Percentiles rank a stretch among this genome's conserved stretches.
Conservation (phyloP, 2,888 invertebrate genomes). For the Carpatolechia fugitivella region DNA sequence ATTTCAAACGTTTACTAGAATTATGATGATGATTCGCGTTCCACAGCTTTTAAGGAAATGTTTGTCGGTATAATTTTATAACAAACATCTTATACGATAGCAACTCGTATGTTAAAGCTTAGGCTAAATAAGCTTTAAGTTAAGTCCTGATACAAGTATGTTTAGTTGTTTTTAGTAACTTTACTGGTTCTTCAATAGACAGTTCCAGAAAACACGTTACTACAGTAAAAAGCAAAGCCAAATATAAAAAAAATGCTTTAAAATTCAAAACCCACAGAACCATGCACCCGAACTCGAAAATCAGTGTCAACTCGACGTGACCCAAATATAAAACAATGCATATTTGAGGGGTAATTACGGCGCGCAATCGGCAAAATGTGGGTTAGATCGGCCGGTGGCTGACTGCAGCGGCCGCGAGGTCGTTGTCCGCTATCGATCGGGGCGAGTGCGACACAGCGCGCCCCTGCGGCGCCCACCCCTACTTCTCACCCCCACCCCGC, state of each 20-base stretch:
- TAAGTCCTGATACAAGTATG: no score
- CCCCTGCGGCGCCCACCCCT: conserved; percentile 48
- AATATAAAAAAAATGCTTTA: background rate
- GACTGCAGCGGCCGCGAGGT: conserved; percentile 72
- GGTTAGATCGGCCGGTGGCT: conserved; percentile 59
- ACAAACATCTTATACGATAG: conserved; percentile 16
- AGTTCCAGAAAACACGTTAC: background rate
- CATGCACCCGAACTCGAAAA: conserved; percentile 18
- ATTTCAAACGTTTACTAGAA: conserved; percentile 41
- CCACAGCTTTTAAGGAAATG: conserved; percentile 32
- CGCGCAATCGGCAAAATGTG: conserved; percentile 43
- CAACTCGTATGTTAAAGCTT: background rate
- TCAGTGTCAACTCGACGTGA: conserved; percentile 36
- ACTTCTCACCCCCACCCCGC: conserved; percentile 35
- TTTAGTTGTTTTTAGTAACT: background rate
- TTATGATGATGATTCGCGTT: conserved; percentile 46
- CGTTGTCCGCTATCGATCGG: conserved; percentile 76
- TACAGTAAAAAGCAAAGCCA: background rate
- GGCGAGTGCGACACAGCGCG: conserved; percentile 18
- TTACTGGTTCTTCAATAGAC: background rate
- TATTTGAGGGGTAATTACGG: conserved; percentile 62
- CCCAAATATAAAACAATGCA: conserved; percentile 52
- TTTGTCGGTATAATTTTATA: conserved; percentile 36
- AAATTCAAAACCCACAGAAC: background rate
- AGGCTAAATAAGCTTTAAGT: no score